Evolutionary conservation across 2,113 vertebrate genomes (phyloP).

Genomic region (Phyllostomus discolor): DNA sequence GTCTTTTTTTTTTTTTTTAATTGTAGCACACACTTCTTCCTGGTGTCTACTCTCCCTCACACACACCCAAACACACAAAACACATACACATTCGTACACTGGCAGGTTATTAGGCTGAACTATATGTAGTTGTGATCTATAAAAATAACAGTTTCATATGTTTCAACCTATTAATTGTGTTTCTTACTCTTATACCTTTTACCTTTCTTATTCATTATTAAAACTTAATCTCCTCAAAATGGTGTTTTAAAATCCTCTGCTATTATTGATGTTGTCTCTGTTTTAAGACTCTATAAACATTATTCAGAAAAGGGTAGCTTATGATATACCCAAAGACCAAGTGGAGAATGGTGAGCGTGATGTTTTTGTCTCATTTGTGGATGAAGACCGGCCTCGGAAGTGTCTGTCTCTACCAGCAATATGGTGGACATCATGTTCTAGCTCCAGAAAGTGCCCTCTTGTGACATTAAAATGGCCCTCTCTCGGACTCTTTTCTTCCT

Average conservation of each 20-base stretch:
- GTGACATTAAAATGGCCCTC: not conserved
- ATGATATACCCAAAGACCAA: not conserved
- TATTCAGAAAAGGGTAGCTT: not conserved
- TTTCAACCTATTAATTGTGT: not conserved
- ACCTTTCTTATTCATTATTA: not conserved
- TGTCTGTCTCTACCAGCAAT: not conserved
- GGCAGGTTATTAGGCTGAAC: not conserved
- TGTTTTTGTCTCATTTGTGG: not conserved
- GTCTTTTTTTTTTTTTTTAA: not conserved
- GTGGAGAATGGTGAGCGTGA: not conserved
- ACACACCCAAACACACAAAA: not conserved
- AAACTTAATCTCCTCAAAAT: not conserved
- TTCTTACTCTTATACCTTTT: not conserved
- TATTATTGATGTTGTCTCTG: not conserved
- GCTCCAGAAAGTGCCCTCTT: not conserved
- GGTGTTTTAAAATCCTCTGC: not conserved
- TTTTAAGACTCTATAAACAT: not conserved
- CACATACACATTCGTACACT: not conserved
- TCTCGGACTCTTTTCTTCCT: not conserved
- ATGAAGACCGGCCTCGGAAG: not conserved
- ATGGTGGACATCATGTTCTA: not conserved
- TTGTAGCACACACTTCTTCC: not conserved
- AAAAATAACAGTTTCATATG: not conserved
- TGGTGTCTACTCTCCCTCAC: not conserved
- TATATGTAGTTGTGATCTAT: not conserved